A percentile compares a stretch with the other conserved stretches of the same genome.
phyloP scores from a whole-genome alignment of 2,888 invertebrate genomes.

The Ormyrus pomaceus region DNA sequence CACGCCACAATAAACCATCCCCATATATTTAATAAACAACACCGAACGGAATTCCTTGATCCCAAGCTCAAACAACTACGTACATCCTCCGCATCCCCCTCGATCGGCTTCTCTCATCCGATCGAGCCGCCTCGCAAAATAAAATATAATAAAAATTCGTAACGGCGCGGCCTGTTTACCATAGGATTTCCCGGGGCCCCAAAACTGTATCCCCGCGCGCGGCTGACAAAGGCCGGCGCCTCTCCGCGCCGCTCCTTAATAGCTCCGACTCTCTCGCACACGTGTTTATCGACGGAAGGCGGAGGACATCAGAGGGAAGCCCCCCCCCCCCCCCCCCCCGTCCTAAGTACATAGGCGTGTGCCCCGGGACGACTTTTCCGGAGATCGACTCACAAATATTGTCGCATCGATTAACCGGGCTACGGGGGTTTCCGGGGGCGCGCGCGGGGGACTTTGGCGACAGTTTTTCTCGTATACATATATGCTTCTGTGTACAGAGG shows the following conservation, averaged over 20 bases:
- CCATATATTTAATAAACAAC: too few relatives aligned
- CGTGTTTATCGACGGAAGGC: neutral
- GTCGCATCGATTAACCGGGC: slow-evolving; percentile 71
- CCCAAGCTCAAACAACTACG: too few relatives aligned
- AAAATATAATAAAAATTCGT: slow-evolving; percentile 31
- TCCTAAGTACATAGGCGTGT: slow-evolving; percentile 66
- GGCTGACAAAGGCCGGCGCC: slow-evolving; percentile 20
- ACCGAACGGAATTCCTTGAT: too few relatives aligned
- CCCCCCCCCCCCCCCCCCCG: neutral
- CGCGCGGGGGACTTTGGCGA: slow-evolving; percentile 18
- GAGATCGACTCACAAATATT: slow-evolving; percentile 66
- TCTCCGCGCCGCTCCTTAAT: neutral
- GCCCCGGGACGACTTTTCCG: slow-evolving; percentile 63
- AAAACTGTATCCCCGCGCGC: slow-evolving; percentile 10
- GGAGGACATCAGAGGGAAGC: slow-evolving; percentile 13
- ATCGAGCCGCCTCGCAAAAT: neutral
- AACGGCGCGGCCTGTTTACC: slow-evolving; percentile 25
- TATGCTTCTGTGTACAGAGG: too few relatives aligned
- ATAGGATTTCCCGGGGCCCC: neutral
- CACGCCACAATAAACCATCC: too few relatives aligned
- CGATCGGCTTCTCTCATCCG: too few relatives aligned
- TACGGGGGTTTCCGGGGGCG: neutral
- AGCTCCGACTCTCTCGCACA: neutral
- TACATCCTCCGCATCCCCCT: too few relatives aligned
- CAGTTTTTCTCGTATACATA: neutral